Percentiles rank a stretch among this genome's conserved stretches.
These are phyloP conservation scores for Myripristis jacobus DNA, from an alignment of 2,797 vertebrate genomes.

Conservation along the genomic window DNA sequence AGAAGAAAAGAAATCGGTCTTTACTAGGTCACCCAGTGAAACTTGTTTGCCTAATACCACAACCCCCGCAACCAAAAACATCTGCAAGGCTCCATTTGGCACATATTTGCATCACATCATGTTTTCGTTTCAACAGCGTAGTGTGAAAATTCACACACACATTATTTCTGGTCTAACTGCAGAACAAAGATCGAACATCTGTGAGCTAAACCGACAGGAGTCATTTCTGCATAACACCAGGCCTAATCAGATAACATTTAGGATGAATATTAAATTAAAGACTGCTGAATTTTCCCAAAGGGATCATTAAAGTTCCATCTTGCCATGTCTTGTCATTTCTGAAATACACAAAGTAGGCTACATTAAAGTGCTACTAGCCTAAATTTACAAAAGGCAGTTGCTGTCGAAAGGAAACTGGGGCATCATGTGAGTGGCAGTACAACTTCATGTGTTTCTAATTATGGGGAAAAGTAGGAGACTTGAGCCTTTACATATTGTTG, in stretches of 20 bases:
- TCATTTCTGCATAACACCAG: conserved; percentile 8
- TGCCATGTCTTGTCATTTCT: conserved; percentile 25
- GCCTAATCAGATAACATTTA: conserved; percentile 5
- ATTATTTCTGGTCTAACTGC: not conserved
- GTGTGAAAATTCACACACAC: not conserved
- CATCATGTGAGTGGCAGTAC: conserved; percentile 66
- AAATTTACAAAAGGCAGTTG: conserved; percentile 58
- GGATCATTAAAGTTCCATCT: conserved; percentile 5
- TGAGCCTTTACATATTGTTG: conserved; percentile 41
- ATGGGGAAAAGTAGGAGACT: conserved; percentile 49
- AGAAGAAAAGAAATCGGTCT: not conserved
- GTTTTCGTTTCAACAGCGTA: not conserved
- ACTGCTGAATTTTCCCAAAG: not conserved
- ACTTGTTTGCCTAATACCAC: conserved; percentile 22
- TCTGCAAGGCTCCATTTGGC: not conserved
- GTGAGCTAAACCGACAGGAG: not conserved
- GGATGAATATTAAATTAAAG: not conserved
- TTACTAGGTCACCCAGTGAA: conserved; percentile 6
- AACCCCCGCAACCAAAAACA: not conserved
- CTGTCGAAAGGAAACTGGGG: conserved; percentile 73
- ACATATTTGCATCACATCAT: not conserved
- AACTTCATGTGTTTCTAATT: conserved; percentile 74
- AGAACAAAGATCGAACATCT: not conserved
- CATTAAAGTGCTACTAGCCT: conserved; percentile 51
- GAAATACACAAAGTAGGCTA: conserved; percentile 52